phyloP scores from a whole-genome alignment of 2,888 invertebrate genomes.

The Tetranychus piercei region DNA sequence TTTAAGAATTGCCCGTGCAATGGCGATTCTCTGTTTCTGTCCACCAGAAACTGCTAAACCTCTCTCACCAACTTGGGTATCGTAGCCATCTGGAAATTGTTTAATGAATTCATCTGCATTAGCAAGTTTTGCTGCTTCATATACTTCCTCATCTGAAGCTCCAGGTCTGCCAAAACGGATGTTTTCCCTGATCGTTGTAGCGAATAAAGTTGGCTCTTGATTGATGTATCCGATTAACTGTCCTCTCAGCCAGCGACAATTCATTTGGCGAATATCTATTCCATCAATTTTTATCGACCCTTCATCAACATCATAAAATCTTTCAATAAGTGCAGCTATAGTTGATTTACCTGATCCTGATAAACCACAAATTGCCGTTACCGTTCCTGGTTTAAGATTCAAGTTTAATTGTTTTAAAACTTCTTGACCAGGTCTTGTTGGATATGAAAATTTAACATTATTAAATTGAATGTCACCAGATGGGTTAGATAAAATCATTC shows the following conservation, averaged over 20 bases:
- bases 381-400: constrained; percentile 62
- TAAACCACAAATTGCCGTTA: constrained; percentile 75
- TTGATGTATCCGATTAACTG: constrained; percentile 67
- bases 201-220: constrained; percentile 85
- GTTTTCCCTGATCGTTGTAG: constrained; percentile 67
- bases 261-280: constrained; percentile 47
- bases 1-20: constrained; percentile 78
- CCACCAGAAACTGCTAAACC: constrained; percentile 65
- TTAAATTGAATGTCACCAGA: constrained; percentile 64
- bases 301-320: constrained; percentile 58
- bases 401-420: constrained; percentile 68
- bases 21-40: constrained; percentile 82
- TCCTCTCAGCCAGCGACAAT: constrained; percentile 67
- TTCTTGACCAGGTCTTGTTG: constrained; percentile 42
- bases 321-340: constrained; percentile 65
- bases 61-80: constrained; percentile 62
- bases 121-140: constrained; percentile 59
- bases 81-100: constrained; percentile 60
- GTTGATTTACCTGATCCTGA: constrained; percentile 74
- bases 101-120: constrained; percentile 79
- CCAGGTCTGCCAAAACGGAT: constrained; percentile 62
- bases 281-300: constrained; percentile 61
- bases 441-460: constrained; percentile 71
- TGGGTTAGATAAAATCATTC: constrained; percentile 48
- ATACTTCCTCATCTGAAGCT: constrained; percentile 42